Evolutionary conservation across 2,113 vertebrate species (phyloP), one percentile per base, ranked within the genome.

Genomic region (Epinephelus cyanopodus): DNA sequence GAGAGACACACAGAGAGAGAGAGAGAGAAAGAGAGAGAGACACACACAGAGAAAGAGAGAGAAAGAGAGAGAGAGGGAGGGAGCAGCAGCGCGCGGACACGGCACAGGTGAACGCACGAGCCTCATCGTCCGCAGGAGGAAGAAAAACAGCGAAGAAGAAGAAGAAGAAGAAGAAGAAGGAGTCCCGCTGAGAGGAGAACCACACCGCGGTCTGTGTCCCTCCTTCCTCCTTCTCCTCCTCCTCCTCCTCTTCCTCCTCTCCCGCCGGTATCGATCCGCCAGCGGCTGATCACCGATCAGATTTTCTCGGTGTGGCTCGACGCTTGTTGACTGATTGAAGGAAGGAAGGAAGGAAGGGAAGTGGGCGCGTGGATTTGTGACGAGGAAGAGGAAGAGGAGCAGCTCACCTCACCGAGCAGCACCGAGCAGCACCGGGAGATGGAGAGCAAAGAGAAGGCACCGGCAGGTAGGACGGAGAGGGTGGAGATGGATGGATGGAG

Each of bases 361-460:
- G 42, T 2, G 54, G 63, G 37, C 66, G 19, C 56, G 82, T 58
- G 67, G 57, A 73, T 66, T 53, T 62, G 9, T 60, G 66, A 61
- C 71, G 50, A 29, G 29, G 29, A 12, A 5, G 50, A 29, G 29
- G 29, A 12, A 5, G 56, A 23, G 65, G 57, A 63, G 5, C 42
- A 72, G 61, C 62, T 1, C 27, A 39, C 9, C 56, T 21, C 12
- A 73, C 71, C 52, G 63, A 33, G 17, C 54, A 66, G 21, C 27
- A 77, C 19, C 79, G 33, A 77, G 42, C 9, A 65, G 19, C 25
- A 77, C 17, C 78, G 33, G 60, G 76, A 88, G 53, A 93, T 94
- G 93, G 93, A 94, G 87, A 56, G 86, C 82, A 94, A 92, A 85
- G 92, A 93, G 84, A 94, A 93, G 67, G 71, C 90, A 21, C 82